Conservation (phyloP, 2,888 invertebrate genomes). For the Drosophila neutralis region DNA sequence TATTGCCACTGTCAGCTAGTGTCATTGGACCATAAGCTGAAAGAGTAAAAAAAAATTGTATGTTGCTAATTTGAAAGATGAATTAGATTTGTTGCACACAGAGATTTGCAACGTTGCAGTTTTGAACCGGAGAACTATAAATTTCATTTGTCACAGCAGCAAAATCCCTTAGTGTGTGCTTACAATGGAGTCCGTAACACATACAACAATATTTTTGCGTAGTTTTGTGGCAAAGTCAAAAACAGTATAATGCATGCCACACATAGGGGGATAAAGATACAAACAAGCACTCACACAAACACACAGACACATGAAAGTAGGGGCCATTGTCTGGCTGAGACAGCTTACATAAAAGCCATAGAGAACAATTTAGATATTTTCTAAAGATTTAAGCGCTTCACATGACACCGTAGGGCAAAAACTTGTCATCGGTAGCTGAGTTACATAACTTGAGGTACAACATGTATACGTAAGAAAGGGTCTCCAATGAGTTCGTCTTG, state of each 20-base stretch:
- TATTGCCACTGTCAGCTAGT: slow-evolving; percentile 11
- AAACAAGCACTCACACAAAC: slow-evolving; percentile 12
- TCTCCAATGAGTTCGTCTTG: neutral
- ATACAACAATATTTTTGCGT: slow-evolving; percentile 67
- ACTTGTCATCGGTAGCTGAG: slow-evolving; percentile 66
- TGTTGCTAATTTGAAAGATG: slow-evolving; percentile 75
- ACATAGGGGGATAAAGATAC: slow-evolving; percentile 39
- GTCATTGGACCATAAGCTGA: slow-evolving; percentile 31
- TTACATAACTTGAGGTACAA: slow-evolving; percentile 45
- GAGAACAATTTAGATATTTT: slow-evolving; percentile 78
- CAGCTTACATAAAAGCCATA: slow-evolving; percentile 76
- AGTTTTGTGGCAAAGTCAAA: slow-evolving; percentile 77
- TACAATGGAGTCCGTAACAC: slow-evolving; percentile 69
- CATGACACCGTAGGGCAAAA: slow-evolving; percentile 55
- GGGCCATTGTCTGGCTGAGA: slow-evolving; percentile 64
- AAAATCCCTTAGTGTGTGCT: slow-evolving; percentile 63
- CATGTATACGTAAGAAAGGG: slow-evolving; percentile 5
- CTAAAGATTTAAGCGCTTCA: slow-evolving; percentile 71
- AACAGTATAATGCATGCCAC: slow-evolving; percentile 76
- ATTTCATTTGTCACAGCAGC: slow-evolving; percentile 75
- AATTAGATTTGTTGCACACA: slow-evolving; percentile 67
- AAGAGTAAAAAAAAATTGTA: slow-evolving; percentile 15
- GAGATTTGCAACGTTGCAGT: slow-evolving; percentile 71
- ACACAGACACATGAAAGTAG: slow-evolving; percentile 5
- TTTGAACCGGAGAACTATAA: slow-evolving; percentile 68